Evolutionary conservation across 2,113 vertebrate species (phyloP).

Genomic region (Datnioides undecimradiatus): DNA sequence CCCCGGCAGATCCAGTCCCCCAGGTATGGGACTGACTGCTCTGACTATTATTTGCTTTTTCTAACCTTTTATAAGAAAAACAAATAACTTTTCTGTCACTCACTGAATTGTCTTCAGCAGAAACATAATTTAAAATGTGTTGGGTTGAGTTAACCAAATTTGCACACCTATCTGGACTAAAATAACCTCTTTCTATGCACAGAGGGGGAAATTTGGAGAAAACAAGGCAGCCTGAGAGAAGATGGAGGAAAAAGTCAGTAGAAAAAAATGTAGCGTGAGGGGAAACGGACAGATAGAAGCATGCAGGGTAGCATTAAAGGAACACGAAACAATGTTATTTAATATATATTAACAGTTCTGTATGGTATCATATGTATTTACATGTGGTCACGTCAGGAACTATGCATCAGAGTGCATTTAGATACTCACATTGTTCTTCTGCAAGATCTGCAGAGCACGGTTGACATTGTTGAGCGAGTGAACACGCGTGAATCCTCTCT

Average conservation of each 20-base stretch:
- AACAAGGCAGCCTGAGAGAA: background rate
- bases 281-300: no score
- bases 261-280: no score
- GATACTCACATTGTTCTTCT: constrained; percentile 97
- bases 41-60: background rate
- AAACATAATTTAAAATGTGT: background rate
- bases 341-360: constrained; percentile 6
- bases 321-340: no score
- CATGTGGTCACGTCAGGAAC: background rate
- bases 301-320: no score
- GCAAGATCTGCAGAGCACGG: constrained; percentile 94
- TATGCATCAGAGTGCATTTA: background rate
- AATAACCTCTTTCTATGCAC: background rate
- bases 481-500: constrained; percentile 95
- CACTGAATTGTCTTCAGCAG: background rate
- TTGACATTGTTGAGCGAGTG: constrained; percentile 99
- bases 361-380: background rate
- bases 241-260: no score
- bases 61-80: background rate
- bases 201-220: background rate
- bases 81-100: no score
- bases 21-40: background rate
- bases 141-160: background rate
- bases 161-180: background rate
- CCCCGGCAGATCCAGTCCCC: background rate